Base-by-base conservation (phyloP, 2,113 vertebrate species). In the Microtus pennsylvanicus region DNA sequence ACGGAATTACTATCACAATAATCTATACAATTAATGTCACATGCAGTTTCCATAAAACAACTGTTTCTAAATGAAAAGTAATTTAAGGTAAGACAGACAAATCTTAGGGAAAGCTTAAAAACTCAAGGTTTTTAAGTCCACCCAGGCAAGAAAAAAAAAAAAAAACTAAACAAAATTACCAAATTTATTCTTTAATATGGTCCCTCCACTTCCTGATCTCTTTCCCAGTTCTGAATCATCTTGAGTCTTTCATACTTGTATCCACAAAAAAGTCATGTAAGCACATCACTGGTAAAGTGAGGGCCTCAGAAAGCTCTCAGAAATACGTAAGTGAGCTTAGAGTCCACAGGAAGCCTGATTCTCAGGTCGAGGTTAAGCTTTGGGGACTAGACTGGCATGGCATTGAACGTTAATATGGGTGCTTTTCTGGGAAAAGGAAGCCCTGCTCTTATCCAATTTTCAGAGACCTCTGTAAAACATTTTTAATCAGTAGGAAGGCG, bases 11-110 rank as follows among this genome's bases (percentile, higher is more conserved):
- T 38, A 65, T 83, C 28, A 81, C 3, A 55, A 67, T 58, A 17
- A 85, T 74, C 35, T 92, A 14, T 86, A 55, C 81, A 88, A 21
- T 69, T 75, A 86, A 45, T 7, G 89, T 78, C 22, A 72, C 63
- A 65, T 3, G 17, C 95, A 91, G 14, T 52, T 28, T 35, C 75
- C 69, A 24, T 12, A 93, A 92, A 90, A 61, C 13, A 90, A 0
- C 77, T 38, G 89, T 78, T 93, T 95, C 24, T 83, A 89, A 87
- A 91, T 35, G 22, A 28, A 93, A 65, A 93, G 21, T 70, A 82
- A 93, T 38, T 11, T 42, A 76, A 96, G 26, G 3, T 45, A 33
- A 86, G 26, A n/a, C 1, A 72, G 11, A 58, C 6, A 63, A 82
- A 67, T 63, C 38, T 65, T 61, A 85, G 0, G 3, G 35, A 83